Percentiles rank a stretch among this genome's conserved stretches.
Evolutionary conservation across 1,140 invertebrate genomes (phyloP).

Genomic region (Campodea augens): DNA sequence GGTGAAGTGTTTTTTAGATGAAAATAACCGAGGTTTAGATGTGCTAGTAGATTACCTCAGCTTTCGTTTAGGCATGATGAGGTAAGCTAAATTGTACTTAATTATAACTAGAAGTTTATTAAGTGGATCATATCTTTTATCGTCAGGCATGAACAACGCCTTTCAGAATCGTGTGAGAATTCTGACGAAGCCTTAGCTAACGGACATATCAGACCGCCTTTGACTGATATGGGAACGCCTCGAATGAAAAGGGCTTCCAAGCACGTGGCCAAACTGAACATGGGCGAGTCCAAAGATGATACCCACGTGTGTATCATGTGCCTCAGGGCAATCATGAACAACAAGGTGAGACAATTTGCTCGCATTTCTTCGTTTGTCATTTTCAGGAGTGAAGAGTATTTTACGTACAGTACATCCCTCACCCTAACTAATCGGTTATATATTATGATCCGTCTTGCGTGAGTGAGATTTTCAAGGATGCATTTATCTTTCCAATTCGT

Average conservation of each 20-base stretch:
- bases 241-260: constrained; percentile 50
- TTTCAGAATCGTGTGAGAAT: constrained; percentile 45
- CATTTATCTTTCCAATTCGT: too few species aligned
- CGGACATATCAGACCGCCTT: constrained; percentile 23
- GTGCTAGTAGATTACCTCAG: constrained; percentile 93
- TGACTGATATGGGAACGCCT: constrained; percentile 43
- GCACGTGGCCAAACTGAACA: constrained; percentile 76
- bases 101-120: neutral
- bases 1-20: constrained; percentile 94
- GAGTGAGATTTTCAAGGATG: too few species aligned
- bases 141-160: constrained; percentile 49
- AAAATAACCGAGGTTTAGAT: constrained; percentile 86
- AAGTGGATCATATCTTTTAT: constrained; percentile 7
- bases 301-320: constrained; percentile 99
- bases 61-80: constrained; percentile 80
- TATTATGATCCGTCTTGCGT: too few species aligned
- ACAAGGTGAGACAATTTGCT: constrained; percentile 49
- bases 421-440: too few species aligned
- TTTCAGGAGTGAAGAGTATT: too few species aligned
- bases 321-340: constrained; percentile 98
- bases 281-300: constrained; percentile 95
- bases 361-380: too few species aligned
- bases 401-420: too few species aligned
- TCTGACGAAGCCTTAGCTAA: constrained; percentile 36
- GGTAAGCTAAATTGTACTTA: constrained; percentile 17